Evolutionary conservation across 1,140 invertebrate genomes (phyloP), one percentile per base, ranked within the genome.

Genomic region (Drosophila simulans): DNA sequence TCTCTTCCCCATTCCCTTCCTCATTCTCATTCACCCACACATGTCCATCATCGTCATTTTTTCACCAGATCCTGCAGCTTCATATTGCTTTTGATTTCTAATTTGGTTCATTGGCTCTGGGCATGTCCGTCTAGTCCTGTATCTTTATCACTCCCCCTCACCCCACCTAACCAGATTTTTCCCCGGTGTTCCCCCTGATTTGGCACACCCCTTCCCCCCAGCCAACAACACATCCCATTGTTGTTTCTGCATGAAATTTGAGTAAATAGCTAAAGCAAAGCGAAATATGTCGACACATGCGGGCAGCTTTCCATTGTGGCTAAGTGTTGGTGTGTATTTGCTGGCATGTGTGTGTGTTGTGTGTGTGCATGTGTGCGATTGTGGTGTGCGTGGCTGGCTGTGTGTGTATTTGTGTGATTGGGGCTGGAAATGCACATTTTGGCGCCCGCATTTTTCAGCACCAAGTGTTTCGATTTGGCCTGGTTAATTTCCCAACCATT

Each of bases 251-350:
- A 69, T 76, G 68, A 70, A 89, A 89, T 88, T 82, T 88, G 79
- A 65, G 79, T 80, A 77, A 88, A 88, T 83, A 88, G 65, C 80
- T 64, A 65, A 66, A 66, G 46, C 58, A 71, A 79, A 71, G 49
- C 52, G 58, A 63, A 82, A 88, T 71, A 69, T 86, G 76, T 75
- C 77, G 77, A 86, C 74, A 82, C 62, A 86, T 86, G 82, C 82
- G 82, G 82, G 82, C 56, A 34, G 52, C 48, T 43, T 27, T 52
- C 51, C 25, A 31, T 56, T 46, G 62, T 57, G 35, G 31, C 20
- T 51, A 35, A 58, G 49, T 54, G 49, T 74, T 22, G 31, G 35
- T 51, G 31, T 52, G 49, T 12, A n/a, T 66, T 45, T 35, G 8
- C n/a, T 52, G 35, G 52, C 27, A 22, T 34, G 17, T 55, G 17